Evolutionary conservation across 2,113 vertebrate species (phyloP), one percentile per base, ranked within the genome.

Genomic region (Thryonomys swinderianus): DNA sequence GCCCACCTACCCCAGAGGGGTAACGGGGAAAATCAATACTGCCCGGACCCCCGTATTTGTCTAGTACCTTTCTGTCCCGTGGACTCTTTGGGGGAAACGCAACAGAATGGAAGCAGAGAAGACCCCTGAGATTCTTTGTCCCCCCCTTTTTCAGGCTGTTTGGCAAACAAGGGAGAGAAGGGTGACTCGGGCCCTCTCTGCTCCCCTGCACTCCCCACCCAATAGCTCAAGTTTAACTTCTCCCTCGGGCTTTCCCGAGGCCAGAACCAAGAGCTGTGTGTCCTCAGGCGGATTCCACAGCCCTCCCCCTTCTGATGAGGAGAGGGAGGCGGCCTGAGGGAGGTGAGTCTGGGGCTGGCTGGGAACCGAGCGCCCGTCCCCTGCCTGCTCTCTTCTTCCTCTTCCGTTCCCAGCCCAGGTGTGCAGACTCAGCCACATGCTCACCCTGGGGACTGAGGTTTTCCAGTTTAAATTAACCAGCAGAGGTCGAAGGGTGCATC

Each of bases 41-140:
- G 66, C 14, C 9, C 21, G 11, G 27, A 5, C 21, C 57, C 37
- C 32, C 30, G 4, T 25, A 7, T 23, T 3, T 3, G 40, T 27
- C 25, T 55, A 11, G 40, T 51, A 2, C n/a, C 27, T 0, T 13
- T 45, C 37, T 30, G 3, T 12, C 7, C 3, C 4, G 0, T 3
- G 4, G 17, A 2, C 25, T 69, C 57, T 37, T 71, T 27, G 34
- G 45, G 40, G 62, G 21, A 71, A 25, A 20, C 6, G 27, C 76
- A 48, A 48, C 4, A 1, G 20, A 37, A 18, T 45, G 20, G 20
- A 27, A 69, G 8, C 3, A 37, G 12, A 40, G 2, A n/a, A 14
- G 34, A 5, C 32, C 12, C 32, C 42, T 3, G 34, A 61, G 42
- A 27, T 25, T 4, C 23, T 11, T 32, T 32, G n/a, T 3, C 6